Evolutionary conservation across 35 echinoderm and acorn worm species (phyloP), one percentile per base, ranked within the genome.

Genomic region (Acanthaster planci): DNA sequence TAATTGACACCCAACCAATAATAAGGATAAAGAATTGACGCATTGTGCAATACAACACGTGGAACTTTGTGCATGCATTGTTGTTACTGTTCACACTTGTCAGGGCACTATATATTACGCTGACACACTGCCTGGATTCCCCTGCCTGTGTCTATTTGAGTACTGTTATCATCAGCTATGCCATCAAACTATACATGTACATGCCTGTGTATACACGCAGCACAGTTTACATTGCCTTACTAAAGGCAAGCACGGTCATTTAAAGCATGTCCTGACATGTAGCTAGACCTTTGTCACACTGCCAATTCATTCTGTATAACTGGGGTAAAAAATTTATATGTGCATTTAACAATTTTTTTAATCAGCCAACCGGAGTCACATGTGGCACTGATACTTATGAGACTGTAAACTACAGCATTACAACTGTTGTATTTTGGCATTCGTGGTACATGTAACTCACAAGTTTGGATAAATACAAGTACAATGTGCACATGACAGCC

Each of bases 121-220:
- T 72, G 64, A 72, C 64, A 9, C 30, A 72, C 42, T 47, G 64
- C 22, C 23, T 72, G 64, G 64, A 31, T 72, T 72, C 34, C 64
- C 64, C 64, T 34, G 10, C 64, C 34, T 72, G 64, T 72, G 64
- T 9, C 64, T 72, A 72, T 59, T 59, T 59, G 27, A 26, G 56
- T 47, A 72, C 23, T 30, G 34, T 72, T 72, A 72, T 72, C 64
- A 31, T 26, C 64, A 72, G 26, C 34, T 72, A 34, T 34, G 34
- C 64, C 42, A 47, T 47, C 64, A 72, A 72, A 9, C 34, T 59
- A 26, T 26, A 59, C 56, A 59, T 59, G 64, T 72, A 35, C 34
- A 35, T 72, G 26, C 23, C 34, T 72, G 64, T 72, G 64, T 23
- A 67, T 35, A 72, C 64, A 31, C 14, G 64, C 64, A 72, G 64